These are phyloP conservation scores for Aleiodes alternator DNA, from an alignment of 2,888 invertebrate species.

Conservation along the genomic window DNA sequence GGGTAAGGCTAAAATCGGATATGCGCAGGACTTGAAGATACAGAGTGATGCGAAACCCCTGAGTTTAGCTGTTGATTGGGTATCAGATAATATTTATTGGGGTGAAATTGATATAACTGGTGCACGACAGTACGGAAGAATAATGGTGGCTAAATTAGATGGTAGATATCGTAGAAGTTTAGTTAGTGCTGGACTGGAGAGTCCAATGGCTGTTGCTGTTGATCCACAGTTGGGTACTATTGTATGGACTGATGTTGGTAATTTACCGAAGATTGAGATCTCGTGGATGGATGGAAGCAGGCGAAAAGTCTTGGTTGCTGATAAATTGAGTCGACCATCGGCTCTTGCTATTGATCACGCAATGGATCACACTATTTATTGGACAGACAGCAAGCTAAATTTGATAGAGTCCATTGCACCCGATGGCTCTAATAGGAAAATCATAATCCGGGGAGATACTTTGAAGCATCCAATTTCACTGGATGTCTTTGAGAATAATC, in stretches of 20 bases:
- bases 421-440: slow-evolving; percentile 87
- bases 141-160: slow-evolving; percentile 93
- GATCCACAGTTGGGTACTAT: slow-evolving; percentile 91
- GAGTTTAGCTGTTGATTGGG: slow-evolving; percentile 94
- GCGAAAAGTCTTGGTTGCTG: slow-evolving; percentile 87
- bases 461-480: slow-evolving; percentile 89
- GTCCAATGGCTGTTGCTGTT: slow-evolving; percentile 91
- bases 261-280: slow-evolving; percentile 93
- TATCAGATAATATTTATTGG: slow-evolving; percentile 96
- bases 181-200: slow-evolving; percentile 86
- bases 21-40: slow-evolving; percentile 91
- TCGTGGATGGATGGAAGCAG: slow-evolving; percentile 98
- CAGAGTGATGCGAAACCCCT: slow-evolving; percentile 89
- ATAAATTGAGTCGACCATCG: slow-evolving; percentile 89
- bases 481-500: slow-evolving; percentile 94
- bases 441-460: slow-evolving; percentile 84
- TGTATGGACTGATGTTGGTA: slow-evolving; percentile 96
- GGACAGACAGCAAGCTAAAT: slow-evolving; percentile 96
- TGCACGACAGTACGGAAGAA: slow-evolving; percentile 84
- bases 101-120: slow-evolving; percentile 86
- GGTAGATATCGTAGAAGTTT: slow-evolving; percentile 91
- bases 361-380: slow-evolving; percentile 93
- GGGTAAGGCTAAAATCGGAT: slow-evolving; percentile 87
- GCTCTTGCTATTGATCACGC: slow-evolving; percentile 93
- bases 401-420: slow-evolving; percentile 90